A percentile compares a stretch with the other conserved stretches of the same genome.
Evolutionary conservation across 2,888 invertebrate genomes (phyloP).

Genomic region (Dimorphilus gyrociliatus): DNA sequence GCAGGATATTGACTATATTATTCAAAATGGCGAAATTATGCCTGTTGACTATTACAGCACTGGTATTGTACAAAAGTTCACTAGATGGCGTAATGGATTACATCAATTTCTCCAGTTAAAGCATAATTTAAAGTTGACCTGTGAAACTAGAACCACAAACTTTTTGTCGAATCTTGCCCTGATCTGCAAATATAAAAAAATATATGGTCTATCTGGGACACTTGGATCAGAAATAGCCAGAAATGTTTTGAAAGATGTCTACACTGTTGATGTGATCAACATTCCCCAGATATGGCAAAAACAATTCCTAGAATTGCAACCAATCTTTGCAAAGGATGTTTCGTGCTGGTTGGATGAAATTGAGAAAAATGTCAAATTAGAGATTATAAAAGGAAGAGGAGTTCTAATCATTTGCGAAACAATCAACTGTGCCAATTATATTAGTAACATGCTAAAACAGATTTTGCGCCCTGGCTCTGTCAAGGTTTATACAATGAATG

Average conservation of each 20-base stretch:
- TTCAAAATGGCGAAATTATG: constrained; percentile 8
- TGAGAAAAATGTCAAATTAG: no score
- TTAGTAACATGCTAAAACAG: constrained; percentile 2
- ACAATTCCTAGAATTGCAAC: constrained; percentile 5
- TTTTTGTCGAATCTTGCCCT: constrained; percentile 10
- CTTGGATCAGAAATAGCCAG: constrained; percentile 16
- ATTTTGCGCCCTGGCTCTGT: no score
- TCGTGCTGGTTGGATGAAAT: no score
- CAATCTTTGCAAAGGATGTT: constrained; percentile 4
- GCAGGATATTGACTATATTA: constrained; percentile 9
- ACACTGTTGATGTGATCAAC: constrained; percentile 5
- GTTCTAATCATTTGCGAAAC: constrained; percentile 7
- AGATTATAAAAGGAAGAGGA: constrained; percentile 8
- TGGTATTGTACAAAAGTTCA: constrained; percentile 11
- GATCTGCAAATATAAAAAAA: constrained; percentile 7
- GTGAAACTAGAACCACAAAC: constrained; percentile 8
- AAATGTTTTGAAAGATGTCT: constrained; percentile 12
- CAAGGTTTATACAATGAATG: no score
- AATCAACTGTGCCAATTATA: constrained; percentile 7
- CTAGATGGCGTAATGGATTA: constrained; percentile 11
- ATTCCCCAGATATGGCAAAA: constrained; percentile 8
- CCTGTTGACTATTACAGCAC: constrained; percentile 12
- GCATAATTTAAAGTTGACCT: constrained; percentile 7
- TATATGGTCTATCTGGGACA: constrained; percentile 21
- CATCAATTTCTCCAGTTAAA: constrained; percentile 14